These are phyloP conservation scores for Erpobdella octoculata DNA, from an alignment of 2,888 invertebrate genomes.

Conservation along the genomic window DNA sequence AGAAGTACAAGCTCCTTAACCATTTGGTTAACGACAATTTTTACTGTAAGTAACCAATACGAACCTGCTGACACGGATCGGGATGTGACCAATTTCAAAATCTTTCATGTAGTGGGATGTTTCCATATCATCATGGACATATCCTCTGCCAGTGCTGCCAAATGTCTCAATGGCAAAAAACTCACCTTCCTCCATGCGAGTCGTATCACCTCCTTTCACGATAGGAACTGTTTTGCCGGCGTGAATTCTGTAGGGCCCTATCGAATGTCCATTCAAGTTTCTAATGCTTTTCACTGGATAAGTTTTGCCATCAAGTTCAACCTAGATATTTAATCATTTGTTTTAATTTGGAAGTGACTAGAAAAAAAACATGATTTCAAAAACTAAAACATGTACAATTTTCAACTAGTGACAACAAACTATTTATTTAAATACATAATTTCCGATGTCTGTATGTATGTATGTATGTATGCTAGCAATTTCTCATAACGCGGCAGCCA, in stretches of 20 bases:
- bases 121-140: conserved; percentile 96
- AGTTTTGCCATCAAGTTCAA: conserved; percentile 89
- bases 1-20: too few species aligned
- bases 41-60: background rate
- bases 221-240: conserved; percentile 99
- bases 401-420: too few species aligned
- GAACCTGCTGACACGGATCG: conserved; percentile 50
- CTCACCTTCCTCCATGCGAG: conserved; percentile 76
- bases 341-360: too few species aligned
- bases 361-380: too few species aligned
- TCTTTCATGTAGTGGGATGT: conserved; percentile 99
- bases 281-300: conserved; percentile 89
- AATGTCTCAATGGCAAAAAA: conserved; percentile 99
- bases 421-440: too few species aligned
- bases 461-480: too few species aligned
- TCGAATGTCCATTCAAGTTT: conserved; percentile 97
- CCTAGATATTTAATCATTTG: conserved; percentile 41
- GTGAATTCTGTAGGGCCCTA: conserved; percentile 82
- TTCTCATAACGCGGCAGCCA: too few species aligned
- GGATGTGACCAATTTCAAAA: conserved; percentile 81
- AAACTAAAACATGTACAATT: too few species aligned
- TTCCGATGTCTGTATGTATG: too few species aligned
- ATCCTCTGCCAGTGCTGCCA: conserved; percentile 82
- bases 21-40: too few species aligned
- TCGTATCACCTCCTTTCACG: conserved; percentile 91